Percentiles rank a stretch among this genome's conserved stretches.
Evolutionary conservation across 2,888 invertebrate species (phyloP).

Genomic region (Agrochola macilenta): DNA sequence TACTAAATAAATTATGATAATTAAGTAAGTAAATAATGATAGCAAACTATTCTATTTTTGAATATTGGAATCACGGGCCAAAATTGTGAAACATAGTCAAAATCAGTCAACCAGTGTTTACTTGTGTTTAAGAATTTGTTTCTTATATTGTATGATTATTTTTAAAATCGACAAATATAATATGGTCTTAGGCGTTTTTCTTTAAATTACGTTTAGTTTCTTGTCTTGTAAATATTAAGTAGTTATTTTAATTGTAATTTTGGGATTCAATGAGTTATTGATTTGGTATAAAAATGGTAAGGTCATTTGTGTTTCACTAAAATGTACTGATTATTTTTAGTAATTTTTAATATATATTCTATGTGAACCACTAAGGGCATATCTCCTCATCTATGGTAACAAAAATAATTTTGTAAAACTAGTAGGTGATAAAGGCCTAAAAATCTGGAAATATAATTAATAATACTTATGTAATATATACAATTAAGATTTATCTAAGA

Average conservation of each 20-base stretch:
- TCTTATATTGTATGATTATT: slow-evolving; percentile 66
- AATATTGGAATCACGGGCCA: slow-evolving; percentile 87
- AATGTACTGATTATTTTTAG: slow-evolving; percentile 90
- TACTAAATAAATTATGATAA: slow-evolving; percentile 73
- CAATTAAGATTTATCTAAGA: slow-evolving; percentile 60
- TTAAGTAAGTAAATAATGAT: slow-evolving; percentile 67
- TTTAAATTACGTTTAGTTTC: slow-evolving; percentile 67
- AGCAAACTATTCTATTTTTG: slow-evolving; percentile 75
- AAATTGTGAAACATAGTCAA: slow-evolving; percentile 88
- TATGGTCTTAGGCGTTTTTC: slow-evolving; percentile 68
- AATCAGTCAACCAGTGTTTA: slow-evolving; percentile 83
- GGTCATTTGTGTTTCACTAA: slow-evolving; percentile 86
- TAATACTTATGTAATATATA: slow-evolving; percentile 54
- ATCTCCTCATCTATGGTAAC: slow-evolving; percentile 87
- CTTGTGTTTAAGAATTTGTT: slow-evolving; percentile 66
- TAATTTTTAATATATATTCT: slow-evolving; percentile 84
- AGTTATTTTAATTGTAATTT: slow-evolving; percentile 75
- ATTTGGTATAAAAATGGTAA: slow-evolving; percentile 78
- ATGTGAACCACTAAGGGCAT: slow-evolving; percentile 84
- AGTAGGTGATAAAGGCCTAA: slow-evolving; percentile 68
- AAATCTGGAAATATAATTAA: slow-evolving; percentile 48
- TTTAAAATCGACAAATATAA: slow-evolving; percentile 59
- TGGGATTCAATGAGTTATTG: slow-evolving; percentile 76
- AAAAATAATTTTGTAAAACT: slow-evolving; percentile 58
- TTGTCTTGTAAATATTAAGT: slow-evolving; percentile 70